Evolutionary conservation across 2,113 vertebrate species (phyloP).

Genomic region (Phyllopteryx taeniolatus): DNA sequence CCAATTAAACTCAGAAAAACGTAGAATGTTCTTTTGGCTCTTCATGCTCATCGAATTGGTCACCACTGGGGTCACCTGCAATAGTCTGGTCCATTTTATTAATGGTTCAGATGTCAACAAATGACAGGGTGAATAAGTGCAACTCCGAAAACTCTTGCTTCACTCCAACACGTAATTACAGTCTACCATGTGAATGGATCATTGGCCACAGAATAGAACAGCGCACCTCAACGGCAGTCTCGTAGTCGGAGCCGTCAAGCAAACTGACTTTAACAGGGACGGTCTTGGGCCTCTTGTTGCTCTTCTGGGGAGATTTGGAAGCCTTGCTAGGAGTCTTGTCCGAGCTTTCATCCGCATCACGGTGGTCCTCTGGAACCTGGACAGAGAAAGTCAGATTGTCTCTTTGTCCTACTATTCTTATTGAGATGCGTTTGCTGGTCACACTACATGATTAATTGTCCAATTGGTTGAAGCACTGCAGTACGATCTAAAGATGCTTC

Average conservation of each 20-base stretch:
- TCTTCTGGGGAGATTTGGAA: constrained; percentile 94
- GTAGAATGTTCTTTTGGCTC: not conserved
- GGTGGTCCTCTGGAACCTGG: constrained; percentile 77
- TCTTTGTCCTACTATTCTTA: not conserved
- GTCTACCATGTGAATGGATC: not conserved
- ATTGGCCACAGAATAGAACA: not conserved
- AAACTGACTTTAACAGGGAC: constrained; percentile 87
- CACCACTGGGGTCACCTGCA: not conserved
- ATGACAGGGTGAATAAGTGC: not conserved
- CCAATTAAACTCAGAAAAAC: no score
- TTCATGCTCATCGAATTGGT: not conserved
- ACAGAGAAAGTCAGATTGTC: constrained; percentile 31
- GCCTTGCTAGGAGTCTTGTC: constrained; percentile 96
- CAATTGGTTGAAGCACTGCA: constrained; percentile 12
- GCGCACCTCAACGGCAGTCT: constrained; percentile 90
- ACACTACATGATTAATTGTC: constrained; percentile 18
- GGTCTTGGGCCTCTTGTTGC: constrained; percentile 86
- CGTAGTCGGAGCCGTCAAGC: constrained; percentile 88
- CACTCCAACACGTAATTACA: not conserved
- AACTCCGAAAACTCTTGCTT: not conserved
- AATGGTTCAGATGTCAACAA: not conserved
- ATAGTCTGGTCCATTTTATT: not conserved
- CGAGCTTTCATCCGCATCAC: constrained; percentile 86
- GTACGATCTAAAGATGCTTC: constrained; percentile 37
- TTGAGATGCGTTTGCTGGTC: constrained; percentile 11